These are phyloP conservation scores for Enteromius afrohamiltoni DNA, from an alignment of 2,797 vertebrate genomes.

Conservation along the genomic window DNA sequence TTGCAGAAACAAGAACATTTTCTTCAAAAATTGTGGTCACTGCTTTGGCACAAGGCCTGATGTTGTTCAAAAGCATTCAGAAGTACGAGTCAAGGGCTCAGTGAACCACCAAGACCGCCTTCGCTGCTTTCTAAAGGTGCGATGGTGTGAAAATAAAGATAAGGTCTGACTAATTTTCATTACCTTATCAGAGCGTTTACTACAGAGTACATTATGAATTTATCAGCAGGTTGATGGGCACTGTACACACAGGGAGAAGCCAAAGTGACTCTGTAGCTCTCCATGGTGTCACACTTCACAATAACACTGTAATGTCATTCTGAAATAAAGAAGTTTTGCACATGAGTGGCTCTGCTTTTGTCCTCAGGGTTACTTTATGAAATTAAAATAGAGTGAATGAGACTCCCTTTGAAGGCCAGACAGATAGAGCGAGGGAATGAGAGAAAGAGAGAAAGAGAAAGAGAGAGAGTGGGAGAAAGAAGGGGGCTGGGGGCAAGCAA, in stretches of 20 bases:
- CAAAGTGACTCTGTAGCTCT: constrained; percentile 54
- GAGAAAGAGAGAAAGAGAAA: constrained; percentile 49
- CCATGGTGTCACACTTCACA: constrained; percentile 62
- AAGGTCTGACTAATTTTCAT: constrained; percentile 49
- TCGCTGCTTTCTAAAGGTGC: constrained; percentile 2
- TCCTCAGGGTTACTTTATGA: constrained; percentile 76
- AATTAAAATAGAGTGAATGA: constrained; percentile 84
- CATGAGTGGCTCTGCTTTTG: constrained; percentile 63
- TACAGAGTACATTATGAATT: constrained; percentile 51
- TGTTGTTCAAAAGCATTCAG: constrained; percentile 17
- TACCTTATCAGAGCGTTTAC: constrained; percentile 55
- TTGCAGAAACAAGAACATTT: constrained; percentile 54
- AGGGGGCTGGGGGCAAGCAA: constrained; percentile 72
- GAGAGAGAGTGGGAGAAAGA: constrained; percentile 69
- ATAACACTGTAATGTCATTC: constrained; percentile 66
- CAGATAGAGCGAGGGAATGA: constrained; percentile 73
- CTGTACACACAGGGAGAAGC: constrained; percentile 56
- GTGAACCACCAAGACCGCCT: background rate
- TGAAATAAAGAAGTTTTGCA: constrained; percentile 67
- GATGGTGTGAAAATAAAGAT: constrained; percentile 34
- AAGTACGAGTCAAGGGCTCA: background rate
- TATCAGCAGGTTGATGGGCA: constrained; percentile 47
- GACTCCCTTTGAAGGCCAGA: constrained; percentile 82
- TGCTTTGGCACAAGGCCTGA: constrained; percentile 33
- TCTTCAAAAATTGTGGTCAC: constrained; percentile 56